Base-by-base conservation (phyloP, 2,888 invertebrate genomes). In the Ochropleura plecta region DNA sequence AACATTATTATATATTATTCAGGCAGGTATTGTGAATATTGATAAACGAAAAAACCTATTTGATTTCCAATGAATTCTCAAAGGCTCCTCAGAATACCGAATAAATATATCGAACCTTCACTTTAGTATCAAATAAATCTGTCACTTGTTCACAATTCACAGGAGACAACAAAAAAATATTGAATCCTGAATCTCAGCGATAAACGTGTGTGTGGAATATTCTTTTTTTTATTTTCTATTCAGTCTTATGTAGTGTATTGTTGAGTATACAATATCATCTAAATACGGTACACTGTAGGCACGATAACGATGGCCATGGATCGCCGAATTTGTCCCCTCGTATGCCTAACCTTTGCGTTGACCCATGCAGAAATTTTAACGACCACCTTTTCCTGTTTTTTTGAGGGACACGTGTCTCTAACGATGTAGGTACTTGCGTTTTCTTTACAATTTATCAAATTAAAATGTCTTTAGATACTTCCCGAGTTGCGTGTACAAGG, bases 281-380 rank as follows among this genome's bases (percentile, higher is more conserved):
- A 42, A 66, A 76, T 73, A 83, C 67, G 68, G 76, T 82, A 82
- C 59, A 74, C 16, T 74, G 60, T 78, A 64, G 73, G 73, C 59
- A 82, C 76, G 78, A 84, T 87, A 89, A 89, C 75, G 87, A 88
- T 87, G 85, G 80, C 82, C 68, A 80, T 77, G 71, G 80, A 81
- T 81, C 80, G 78, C 76, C 72, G 63, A 85, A 85, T 84, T 79
- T 70, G 79, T 84, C 87, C 86, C 88, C 84, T 86, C 82, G 70
- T 74, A 51, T 81, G 64, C 74, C 55, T 70, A 84, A 81, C 78
- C 82, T 82, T 86, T 20, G 40, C 68, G 88, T 81, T 88, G 89
- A 88, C 89, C 88, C 89, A 84, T 82, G 87, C 87, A 87, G 84
- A 87, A 88, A 88, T 87, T 88, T 88, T 88, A 88, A 88, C 82